Evolutionary conservation across 2,113 vertebrate genomes (phyloP).

Genomic region (Prochilodus magdalenae): DNA sequence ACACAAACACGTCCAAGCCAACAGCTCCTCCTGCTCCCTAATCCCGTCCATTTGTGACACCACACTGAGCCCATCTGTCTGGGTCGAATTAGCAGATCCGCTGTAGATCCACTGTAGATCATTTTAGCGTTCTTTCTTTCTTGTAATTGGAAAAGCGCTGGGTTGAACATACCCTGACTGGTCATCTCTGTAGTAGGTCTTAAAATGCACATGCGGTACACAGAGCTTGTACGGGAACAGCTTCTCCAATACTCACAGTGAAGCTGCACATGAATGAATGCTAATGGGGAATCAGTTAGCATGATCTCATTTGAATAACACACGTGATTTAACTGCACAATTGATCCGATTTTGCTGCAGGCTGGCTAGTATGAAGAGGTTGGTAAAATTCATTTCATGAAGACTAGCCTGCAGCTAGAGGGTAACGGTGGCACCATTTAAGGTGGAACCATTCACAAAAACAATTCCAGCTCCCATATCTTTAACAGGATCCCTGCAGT

Average conservation of each 20-base stretch:
- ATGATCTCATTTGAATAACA: neutral
- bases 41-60: neutral
- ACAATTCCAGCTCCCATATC: too few relatives aligned
- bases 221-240: neutral
- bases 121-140: neutral
- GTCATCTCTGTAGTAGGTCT: too few relatives aligned
- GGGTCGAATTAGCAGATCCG: neutral
- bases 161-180: neutral
- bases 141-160: neutral
- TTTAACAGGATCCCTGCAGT: too few relatives aligned
- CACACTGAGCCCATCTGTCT: constrained; percentile 31
- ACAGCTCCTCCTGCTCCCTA: neutral
- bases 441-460: too few relatives aligned
- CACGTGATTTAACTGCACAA: neutral
- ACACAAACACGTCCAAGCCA: constrained; percentile 1
- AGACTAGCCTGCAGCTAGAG: too few relatives aligned
- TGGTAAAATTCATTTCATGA: too few relatives aligned
- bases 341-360: too few relatives aligned
- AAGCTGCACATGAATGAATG: neutral
- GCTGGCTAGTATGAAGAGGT: neutral
- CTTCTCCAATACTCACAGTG: neutral
- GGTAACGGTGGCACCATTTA: too few relatives aligned
- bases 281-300: neutral
- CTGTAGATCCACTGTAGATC: neutral
- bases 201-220: neutral